phyloP scores from a whole-genome alignment of 2,888 invertebrate species.

The Eupithecia dodoneata region DNA sequence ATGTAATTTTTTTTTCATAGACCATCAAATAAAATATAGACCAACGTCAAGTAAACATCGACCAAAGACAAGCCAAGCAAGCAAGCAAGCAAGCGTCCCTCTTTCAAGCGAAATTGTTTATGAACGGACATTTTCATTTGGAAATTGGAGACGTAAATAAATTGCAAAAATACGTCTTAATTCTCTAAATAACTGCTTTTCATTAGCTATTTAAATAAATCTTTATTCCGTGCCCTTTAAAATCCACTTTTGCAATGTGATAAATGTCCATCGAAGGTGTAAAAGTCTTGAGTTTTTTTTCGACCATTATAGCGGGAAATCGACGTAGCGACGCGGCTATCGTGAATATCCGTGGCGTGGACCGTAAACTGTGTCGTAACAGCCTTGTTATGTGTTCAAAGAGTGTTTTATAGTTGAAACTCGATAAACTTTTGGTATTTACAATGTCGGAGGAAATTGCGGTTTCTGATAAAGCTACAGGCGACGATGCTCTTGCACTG shows the following conservation, averaged over 20 bases:
- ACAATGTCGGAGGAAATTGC: conserved; percentile 83
- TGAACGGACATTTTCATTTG: conserved; percentile 77
- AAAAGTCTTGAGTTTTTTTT: conserved; percentile 54
- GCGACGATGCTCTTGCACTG: conserved; percentile 64
- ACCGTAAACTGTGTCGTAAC: conserved; percentile 67
- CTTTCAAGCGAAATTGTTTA: conserved; percentile 72
- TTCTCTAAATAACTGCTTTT: not conserved
- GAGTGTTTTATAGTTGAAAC: conserved; percentile 69
- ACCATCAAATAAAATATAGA: too few relatives aligned
- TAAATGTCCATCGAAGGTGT: conserved; percentile 53
- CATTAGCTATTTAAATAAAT: not conserved
- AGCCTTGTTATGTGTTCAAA: conserved; percentile 74
- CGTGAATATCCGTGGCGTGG: conserved; percentile 67
- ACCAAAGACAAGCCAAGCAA: conserved; percentile 60
- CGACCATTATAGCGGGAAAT: conserved; percentile 79
- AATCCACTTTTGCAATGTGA: conserved; percentile 35
- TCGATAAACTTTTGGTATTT: conserved; percentile 68
- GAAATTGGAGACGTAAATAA: conserved; percentile 64
- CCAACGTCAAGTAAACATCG: not conserved
- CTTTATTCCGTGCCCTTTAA: conserved; percentile 11
- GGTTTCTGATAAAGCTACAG: conserved; percentile 74
- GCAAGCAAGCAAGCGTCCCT: conserved; percentile 69
- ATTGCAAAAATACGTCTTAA: conserved; percentile 26
- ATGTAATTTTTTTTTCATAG: too few relatives aligned
- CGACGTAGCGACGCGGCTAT: conserved; percentile 77